These are phyloP conservation scores for Caenorhabditis imperialis DNA, from an alignment of 2,888 invertebrate genomes.

Conservation along the genomic window DNA sequence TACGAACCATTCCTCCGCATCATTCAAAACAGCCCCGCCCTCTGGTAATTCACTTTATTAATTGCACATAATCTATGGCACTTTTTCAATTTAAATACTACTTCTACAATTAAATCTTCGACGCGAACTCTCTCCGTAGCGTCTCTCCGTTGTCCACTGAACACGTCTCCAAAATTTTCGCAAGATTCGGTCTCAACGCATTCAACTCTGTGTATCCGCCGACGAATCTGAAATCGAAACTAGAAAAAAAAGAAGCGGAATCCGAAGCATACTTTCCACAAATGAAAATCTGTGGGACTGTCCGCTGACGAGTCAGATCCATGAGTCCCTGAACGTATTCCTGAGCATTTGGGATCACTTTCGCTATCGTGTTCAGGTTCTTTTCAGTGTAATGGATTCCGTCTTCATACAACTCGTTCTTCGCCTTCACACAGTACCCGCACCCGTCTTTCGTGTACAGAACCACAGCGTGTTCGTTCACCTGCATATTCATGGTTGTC, in stretches of 20 bases:
- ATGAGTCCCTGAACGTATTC: constrained; percentile 57
- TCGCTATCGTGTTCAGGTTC: constrained; percentile 57
- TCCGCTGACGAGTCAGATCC: constrained; percentile 61
- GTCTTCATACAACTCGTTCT: constrained; percentile 69
- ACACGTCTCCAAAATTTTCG: constrained; percentile 55
- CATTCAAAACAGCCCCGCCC: background rate
- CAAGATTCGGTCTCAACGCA: constrained; percentile 52
- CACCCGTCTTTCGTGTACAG: constrained; percentile 74
- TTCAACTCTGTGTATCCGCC: constrained; percentile 64
- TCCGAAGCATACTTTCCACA: constrained; percentile 66
- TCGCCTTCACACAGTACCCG: constrained; percentile 74
- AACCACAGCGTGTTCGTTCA: constrained; percentile 64
- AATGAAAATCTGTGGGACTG: constrained; percentile 76
- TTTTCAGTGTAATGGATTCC: constrained; percentile 66
- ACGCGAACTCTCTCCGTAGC: constrained; percentile 33
- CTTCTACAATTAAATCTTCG: constrained; percentile 32
- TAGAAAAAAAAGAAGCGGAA: background rate
- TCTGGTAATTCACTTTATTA: constrained; percentile 8
- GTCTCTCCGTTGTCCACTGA: constrained; percentile 56
- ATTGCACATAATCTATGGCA: constrained; percentile 1
- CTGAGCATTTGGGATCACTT: constrained; percentile 47
- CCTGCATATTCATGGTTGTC: constrained; percentile 23
- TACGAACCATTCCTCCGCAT: constrained; percentile 26
- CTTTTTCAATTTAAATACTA: background rate
- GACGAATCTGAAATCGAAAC: constrained; percentile 48